Evolutionary conservation across 1,140 invertebrate genomes (phyloP).

Genomic region (Calliphora vicina): DNA sequence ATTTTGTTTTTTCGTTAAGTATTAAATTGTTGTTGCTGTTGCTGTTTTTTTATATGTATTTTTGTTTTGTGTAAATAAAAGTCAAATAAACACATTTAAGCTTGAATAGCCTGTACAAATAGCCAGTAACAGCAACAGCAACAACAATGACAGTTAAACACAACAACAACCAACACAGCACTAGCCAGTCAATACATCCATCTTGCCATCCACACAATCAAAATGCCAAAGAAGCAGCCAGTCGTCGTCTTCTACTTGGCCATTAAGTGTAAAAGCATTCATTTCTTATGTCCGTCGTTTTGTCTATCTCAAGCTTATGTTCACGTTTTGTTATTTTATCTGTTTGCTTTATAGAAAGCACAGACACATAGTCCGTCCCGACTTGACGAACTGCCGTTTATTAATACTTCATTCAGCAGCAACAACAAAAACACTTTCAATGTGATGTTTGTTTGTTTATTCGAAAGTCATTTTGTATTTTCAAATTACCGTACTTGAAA

Average conservation of each 20-base stretch:
- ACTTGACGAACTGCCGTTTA: background rate
- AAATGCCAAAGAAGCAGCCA: too few relatives aligned
- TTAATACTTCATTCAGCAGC: background rate
- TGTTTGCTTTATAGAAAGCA: background rate
- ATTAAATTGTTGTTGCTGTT: background rate
- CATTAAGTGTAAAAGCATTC: background rate
- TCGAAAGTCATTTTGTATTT: background rate
- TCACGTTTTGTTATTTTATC: background rate
- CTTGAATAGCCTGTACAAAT: conserved; percentile 13
- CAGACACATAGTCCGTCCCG: background rate
- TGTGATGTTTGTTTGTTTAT: background rate
- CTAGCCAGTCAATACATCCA: background rate
- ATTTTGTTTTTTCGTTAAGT: background rate
- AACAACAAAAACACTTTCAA: background rate
- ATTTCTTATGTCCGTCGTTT: background rate
- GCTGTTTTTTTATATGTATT: background rate
- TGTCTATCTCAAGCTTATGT: background rate
- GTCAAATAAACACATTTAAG: conserved; percentile 16
- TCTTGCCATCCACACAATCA: too few relatives aligned
- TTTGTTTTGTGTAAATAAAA: background rate
- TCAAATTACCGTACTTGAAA: background rate
- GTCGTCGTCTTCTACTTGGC: too few relatives aligned
- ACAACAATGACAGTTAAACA: background rate
- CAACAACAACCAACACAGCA: background rate
- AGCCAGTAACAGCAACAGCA: background rate